These are phyloP conservation scores for Myotis planiceps DNA, from an alignment of 2,797 vertebrate genomes.

Conservation along the genomic window DNA sequence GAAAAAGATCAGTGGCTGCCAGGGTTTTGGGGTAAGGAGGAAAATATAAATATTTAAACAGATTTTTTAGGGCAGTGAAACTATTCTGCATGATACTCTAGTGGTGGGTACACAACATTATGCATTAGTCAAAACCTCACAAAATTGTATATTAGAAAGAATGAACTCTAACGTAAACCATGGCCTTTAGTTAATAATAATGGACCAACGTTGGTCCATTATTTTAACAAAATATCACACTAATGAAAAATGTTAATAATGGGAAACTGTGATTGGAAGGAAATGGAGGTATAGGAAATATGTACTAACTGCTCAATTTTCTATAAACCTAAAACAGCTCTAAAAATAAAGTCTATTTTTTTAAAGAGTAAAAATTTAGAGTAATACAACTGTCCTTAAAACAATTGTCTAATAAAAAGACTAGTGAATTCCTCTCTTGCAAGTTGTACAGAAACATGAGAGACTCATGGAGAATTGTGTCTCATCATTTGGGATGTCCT, in stretches of 20 bases:
- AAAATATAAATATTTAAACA: not conserved
- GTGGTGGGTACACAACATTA: not conserved
- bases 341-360: not conserved
- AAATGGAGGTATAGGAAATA: not conserved
- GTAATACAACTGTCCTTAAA: not conserved
- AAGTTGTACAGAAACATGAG: not conserved
- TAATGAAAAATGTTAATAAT: not conserved
- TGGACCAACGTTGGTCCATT: not conserved
- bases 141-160: not conserved
- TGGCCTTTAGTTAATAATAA: not conserved
- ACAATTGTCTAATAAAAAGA: not conserved
- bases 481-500: not conserved
- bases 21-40: fast-evolving
- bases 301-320: not conserved
- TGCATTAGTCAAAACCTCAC: not conserved
- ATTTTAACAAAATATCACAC: not conserved
- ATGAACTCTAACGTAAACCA: not conserved
- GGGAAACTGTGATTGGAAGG: not conserved
- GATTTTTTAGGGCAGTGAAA: not conserved
- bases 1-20: not conserved
- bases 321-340: not conserved
- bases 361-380: not conserved
- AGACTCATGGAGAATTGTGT: not conserved
- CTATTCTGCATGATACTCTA: not conserved
- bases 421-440: not conserved